Evolutionary conservation across 2,797 vertebrate species (phyloP).

Genomic region (Microctenopoma lineatum): DNA sequence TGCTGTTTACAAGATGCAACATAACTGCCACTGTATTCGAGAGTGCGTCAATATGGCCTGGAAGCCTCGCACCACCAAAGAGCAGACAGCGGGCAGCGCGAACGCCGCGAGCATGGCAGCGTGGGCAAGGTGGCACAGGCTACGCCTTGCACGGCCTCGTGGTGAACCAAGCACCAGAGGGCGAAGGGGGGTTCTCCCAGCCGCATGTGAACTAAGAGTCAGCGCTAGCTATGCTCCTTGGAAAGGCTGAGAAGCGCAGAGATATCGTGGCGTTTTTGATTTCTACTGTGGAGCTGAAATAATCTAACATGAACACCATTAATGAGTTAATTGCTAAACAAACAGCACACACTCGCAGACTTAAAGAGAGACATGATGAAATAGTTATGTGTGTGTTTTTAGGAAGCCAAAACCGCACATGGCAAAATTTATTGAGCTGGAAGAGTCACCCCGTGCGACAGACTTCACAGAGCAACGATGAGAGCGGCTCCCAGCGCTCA

Average conservation of each 20-base stretch:
- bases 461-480: slow-evolving; percentile 32
- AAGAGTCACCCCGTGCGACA: slow-evolving; percentile 31
- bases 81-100: slow-evolving; percentile 43
- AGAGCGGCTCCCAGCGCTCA: slow-evolving; percentile 24
- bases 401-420: slow-evolving; percentile 55
- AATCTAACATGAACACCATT: slow-evolving; percentile 25
- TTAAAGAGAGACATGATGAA: slow-evolving; percentile 44
- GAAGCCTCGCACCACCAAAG: slow-evolving; percentile 53
- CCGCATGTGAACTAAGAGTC: slow-evolving; percentile 25
- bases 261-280: slow-evolving; percentile 6
- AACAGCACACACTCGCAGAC: slow-evolving; percentile 45
- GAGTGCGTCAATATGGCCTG: slow-evolving; percentile 47
- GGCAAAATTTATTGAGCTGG: slow-evolving; percentile 52
- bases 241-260: slow-evolving; percentile 5
- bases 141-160: slow-evolving; percentile 52
- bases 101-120: slow-evolving; percentile 43
- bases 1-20: slow-evolving; percentile 60
- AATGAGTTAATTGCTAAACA: slow-evolving; percentile 55
- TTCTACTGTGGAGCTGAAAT: neutral
- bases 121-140: slow-evolving; percentile 31
- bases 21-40: slow-evolving; percentile 45
- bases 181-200: slow-evolving; percentile 30
- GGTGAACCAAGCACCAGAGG: slow-evolving; percentile 52
- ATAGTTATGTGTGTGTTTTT: slow-evolving; percentile 41
- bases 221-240: neutral